Evolutionary conservation across 2,888 invertebrate species (phyloP).

Genomic region (Xylocampa areola): DNA sequence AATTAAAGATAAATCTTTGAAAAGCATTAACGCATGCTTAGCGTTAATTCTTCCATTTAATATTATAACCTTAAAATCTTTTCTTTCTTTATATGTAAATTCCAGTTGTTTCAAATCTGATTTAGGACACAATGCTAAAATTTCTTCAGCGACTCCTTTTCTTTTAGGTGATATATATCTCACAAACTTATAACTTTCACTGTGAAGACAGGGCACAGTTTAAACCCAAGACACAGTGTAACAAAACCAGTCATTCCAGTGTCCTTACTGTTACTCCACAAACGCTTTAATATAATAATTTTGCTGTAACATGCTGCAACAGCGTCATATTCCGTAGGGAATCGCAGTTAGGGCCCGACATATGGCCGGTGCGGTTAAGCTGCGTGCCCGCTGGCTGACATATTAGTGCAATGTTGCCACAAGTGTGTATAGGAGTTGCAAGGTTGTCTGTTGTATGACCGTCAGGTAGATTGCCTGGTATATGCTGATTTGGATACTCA

Average conservation of each 20-base stretch:
- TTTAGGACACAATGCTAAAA: no score
- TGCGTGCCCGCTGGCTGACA: neutral
- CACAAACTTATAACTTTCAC: no score
- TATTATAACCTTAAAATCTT: no score
- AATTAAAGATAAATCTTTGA: no score
- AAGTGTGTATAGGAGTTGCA: neutral
- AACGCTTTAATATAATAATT: constrained; percentile 5
- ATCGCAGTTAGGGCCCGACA: constrained; percentile 1
- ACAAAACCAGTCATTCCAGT: neutral
- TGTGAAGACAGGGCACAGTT: neutral
- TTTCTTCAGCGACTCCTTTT: no score
- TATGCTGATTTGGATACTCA: no score
- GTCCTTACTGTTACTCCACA: neutral
- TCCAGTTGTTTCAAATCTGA: no score
- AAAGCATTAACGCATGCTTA: no score
- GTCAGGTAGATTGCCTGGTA: no score
- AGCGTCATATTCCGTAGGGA: constrained; percentile 7
- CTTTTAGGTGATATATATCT: no score
- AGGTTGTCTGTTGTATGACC: constrained; percentile 1
- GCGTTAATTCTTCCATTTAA: no score
- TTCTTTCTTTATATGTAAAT: no score
- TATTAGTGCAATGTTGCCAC: neutral
- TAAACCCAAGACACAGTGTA: neutral
- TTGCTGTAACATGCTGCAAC: neutral
- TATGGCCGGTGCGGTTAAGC: neutral